Evolutionary conservation across 92 coral and sea anemone genomes (phyloP).

Genomic region (Actinostola sp.): DNA sequence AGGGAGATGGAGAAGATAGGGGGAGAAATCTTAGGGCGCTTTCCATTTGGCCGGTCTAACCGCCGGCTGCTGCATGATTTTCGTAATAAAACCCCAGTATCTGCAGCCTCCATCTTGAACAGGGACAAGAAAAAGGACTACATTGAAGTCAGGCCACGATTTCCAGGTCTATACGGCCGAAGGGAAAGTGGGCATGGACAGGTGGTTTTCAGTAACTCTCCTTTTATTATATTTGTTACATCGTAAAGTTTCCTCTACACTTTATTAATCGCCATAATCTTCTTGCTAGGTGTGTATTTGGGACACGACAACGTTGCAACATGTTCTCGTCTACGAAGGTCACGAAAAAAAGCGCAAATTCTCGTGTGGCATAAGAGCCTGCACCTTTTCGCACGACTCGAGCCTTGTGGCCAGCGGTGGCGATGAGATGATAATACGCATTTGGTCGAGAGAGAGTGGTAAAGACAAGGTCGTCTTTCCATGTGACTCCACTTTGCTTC

Average conservation of each 20-base stretch:
- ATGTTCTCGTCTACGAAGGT: slow-evolving; percentile 56
- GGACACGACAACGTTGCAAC: slow-evolving; percentile 49
- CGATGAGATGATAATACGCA: slow-evolving; percentile 65
- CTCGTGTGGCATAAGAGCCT: slow-evolving; percentile 69
- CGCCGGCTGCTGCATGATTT: too few species aligned
- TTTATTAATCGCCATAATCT: background rate
- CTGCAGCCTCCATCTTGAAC: too few species aligned
- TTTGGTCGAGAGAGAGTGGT: slow-evolving; percentile 67
- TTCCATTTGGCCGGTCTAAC: too few species aligned
- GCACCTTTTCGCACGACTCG: slow-evolving; percentile 63
- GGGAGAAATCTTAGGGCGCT: too few species aligned
- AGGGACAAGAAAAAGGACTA: too few species aligned
- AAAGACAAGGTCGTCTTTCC: slow-evolving; percentile 51
- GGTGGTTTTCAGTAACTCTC: too few species aligned
- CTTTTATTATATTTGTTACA: background rate
- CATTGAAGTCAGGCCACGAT: too few species aligned
- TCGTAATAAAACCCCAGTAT: too few species aligned
- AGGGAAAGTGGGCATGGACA: too few species aligned
- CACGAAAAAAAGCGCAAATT: slow-evolving; percentile 64
- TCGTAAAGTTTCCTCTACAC: background rate
- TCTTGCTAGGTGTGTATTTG: slow-evolving; percentile 56
- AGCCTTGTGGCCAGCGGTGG: slow-evolving; percentile 72
- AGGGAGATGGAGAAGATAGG: too few species aligned
- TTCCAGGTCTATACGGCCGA: too few species aligned
- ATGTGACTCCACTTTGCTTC: slow-evolving; percentile 47